Conservation (phyloP, 2,888 invertebrate species). For the Nymphalis polychloros region DNA sequence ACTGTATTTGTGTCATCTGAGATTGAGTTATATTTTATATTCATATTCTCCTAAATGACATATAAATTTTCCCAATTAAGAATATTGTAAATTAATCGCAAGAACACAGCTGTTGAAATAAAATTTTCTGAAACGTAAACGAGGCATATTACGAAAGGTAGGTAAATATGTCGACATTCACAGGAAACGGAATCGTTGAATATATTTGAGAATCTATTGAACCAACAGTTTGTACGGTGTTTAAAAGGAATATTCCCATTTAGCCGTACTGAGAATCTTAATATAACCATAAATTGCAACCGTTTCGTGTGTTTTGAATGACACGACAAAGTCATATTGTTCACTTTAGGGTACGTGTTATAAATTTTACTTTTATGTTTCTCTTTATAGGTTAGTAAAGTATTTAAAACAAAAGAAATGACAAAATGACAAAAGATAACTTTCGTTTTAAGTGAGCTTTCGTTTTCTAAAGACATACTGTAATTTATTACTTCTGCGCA, state of each 20-base stretch:
- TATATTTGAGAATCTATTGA: slow-evolving; percentile 31
- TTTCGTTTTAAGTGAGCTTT: slow-evolving; percentile 56
- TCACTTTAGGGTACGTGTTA: slow-evolving; percentile 1
- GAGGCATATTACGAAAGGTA: slow-evolving; percentile 31
- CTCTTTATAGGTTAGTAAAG: slow-evolving; percentile 19
- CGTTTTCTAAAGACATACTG: slow-evolving; percentile 46
- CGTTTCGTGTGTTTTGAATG: slow-evolving; percentile 25
- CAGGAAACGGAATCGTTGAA: slow-evolving; percentile 37
- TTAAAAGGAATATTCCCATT: slow-evolving; percentile 22
- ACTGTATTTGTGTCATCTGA: too few relatives aligned
- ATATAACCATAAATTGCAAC: slow-evolving; percentile 31
- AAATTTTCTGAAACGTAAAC: slow-evolving; percentile 13
- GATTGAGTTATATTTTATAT: too few relatives aligned
- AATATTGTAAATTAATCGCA: neutral
- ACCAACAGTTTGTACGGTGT: slow-evolving; percentile 9
- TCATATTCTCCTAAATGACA: neutral
- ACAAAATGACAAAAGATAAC: slow-evolving; percentile 45
- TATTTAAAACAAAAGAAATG: slow-evolving; percentile 38
- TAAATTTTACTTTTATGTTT: slow-evolving; percentile 20
- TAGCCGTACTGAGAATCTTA: slow-evolving; percentile 9
- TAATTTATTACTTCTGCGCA: slow-evolving; percentile 49
- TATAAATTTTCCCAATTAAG: neutral
- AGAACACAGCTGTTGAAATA: neutral
- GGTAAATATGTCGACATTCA: slow-evolving; percentile 33
- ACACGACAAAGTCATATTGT: slow-evolving; percentile 18